Conservation (phyloP, 1,140 invertebrate species). For the Leptinotarsa texana region DNA sequence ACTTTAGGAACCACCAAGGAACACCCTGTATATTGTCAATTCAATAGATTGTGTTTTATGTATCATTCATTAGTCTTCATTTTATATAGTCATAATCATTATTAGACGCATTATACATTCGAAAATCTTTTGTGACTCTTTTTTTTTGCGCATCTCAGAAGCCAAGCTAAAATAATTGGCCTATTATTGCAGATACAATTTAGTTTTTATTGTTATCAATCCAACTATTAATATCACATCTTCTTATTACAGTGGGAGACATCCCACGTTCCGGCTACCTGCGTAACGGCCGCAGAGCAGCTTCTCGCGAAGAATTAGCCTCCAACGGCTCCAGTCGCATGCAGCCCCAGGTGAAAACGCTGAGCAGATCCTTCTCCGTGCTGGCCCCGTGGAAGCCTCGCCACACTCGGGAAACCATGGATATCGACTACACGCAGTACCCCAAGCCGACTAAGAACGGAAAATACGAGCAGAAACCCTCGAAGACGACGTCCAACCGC, state of each 20-base stretch:
- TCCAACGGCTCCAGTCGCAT: slow-evolving; percentile 62
- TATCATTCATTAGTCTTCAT: no score
- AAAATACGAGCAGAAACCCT: slow-evolving; percentile 56
- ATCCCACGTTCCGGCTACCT: slow-evolving; percentile 69
- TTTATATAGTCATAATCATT: no score
- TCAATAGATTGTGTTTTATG: no score
- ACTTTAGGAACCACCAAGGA: no score
- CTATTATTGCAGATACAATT: not conserved
- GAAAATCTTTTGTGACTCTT: no score
- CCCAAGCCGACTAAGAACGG: slow-evolving; percentile 55
- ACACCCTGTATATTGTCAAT: no score
- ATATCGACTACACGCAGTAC: slow-evolving; percentile 79
- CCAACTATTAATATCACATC: not conserved
- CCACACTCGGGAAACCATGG: slow-evolving; percentile 71
- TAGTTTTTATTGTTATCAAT: not conserved
- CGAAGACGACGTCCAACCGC: slow-evolving; percentile 50
- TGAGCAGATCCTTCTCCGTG: slow-evolving; percentile 82
- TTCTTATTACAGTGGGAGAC: slow-evolving; percentile 66
- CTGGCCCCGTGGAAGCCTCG: slow-evolving; percentile 81
- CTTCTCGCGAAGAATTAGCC: slow-evolving; percentile 73
- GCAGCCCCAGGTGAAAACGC: slow-evolving; percentile 68
- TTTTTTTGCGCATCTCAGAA: no score
- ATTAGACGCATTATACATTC: no score
- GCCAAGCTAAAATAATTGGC: not conserved
- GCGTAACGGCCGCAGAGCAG: slow-evolving; percentile 59